Base-by-base conservation (phyloP, 2,797 vertebrate genomes). In the Eleutherodactylus coqui region DNA sequence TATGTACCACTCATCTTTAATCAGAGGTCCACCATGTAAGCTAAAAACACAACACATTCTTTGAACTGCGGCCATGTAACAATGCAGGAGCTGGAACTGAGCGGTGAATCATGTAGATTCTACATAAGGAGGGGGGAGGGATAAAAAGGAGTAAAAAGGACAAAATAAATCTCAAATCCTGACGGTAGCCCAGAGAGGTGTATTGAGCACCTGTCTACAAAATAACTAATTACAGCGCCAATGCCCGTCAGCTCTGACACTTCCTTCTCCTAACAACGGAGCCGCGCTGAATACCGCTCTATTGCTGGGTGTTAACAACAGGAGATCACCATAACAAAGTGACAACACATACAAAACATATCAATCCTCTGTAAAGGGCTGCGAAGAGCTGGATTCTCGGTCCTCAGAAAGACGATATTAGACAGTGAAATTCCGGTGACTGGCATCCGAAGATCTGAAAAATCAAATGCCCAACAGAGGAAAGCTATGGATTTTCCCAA, bases 121-220 rank as follows among this genome's bases (percentile, higher is more conserved):
- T 4, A 72, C n/a, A 72, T 24, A 41, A 41, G 21, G 1, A n/a
- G 38, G 36, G 27, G 24, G 41, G 24, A 41, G 21, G 67, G 21
- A 70, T 70, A 70, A 70, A 75, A 32, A 47, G 41, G 24, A 43
- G 17, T 29, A 49, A 49, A 76, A 34, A 24, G 13, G 7, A 53
- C 34, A 38, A 58, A 36, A 36, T 17, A 29, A 62, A 27, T 27
- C 55, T 62, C 4, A 62, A 45, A 79, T 16, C 24, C 11, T 62
- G 32, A 73, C 77, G n/a, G 45, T 27, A 41, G 58, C 55, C 55
- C 24, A 2, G 55, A 60, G 38, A 62, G 53, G n/a, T 43, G 58
- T 27, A 79, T 45, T 17, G 55, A 79, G 77, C 38, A 79, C 77
- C 36, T 79, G 77, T 79, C 77, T 79, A 43, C 53, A 43, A 27